These are phyloP conservation scores for Enhydra lutris DNA, from an alignment of 2,113 vertebrate genomes.

Conservation along the genomic window DNA sequence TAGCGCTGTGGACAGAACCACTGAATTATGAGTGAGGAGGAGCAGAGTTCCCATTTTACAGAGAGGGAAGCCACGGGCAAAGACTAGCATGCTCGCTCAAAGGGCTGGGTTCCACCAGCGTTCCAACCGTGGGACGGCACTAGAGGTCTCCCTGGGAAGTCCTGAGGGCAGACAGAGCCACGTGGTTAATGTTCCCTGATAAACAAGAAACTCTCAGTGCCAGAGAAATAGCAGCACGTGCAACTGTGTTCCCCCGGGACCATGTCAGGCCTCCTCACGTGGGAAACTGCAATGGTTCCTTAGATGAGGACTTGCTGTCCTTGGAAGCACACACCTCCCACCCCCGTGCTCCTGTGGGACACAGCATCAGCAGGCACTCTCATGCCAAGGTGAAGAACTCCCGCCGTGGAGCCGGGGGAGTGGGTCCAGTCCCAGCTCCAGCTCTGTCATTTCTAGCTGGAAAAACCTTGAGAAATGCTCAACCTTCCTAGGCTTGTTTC, in stretches of 20 bases:
- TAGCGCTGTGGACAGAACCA: neutral
- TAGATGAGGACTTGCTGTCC: neutral
- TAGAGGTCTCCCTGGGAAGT: neutral
- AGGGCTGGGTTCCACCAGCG: neutral
- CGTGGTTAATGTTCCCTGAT: neutral
- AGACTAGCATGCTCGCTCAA: neutral
- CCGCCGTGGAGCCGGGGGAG: neutral
- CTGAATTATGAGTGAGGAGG: neutral
- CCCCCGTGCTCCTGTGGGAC: neutral
- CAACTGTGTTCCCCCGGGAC: neutral
- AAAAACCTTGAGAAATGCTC: neutral
- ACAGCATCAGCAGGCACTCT: neutral
- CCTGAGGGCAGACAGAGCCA: neutral
- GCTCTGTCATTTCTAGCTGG: neutral
- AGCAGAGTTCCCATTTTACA: neutral
- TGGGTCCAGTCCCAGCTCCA: neutral
- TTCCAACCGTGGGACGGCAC: fast-evolving
- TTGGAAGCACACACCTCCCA: neutral
- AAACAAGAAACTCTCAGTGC: neutral
- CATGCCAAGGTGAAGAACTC: neutral
- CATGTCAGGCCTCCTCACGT: neutral
- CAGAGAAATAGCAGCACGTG: neutral
- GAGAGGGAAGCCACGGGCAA: neutral
- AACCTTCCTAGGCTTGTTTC: neutral
- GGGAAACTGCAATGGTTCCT: neutral